Evolutionary conservation across 2,113 vertebrate species (phyloP).

Genomic region (Varanus komodoensis): DNA sequence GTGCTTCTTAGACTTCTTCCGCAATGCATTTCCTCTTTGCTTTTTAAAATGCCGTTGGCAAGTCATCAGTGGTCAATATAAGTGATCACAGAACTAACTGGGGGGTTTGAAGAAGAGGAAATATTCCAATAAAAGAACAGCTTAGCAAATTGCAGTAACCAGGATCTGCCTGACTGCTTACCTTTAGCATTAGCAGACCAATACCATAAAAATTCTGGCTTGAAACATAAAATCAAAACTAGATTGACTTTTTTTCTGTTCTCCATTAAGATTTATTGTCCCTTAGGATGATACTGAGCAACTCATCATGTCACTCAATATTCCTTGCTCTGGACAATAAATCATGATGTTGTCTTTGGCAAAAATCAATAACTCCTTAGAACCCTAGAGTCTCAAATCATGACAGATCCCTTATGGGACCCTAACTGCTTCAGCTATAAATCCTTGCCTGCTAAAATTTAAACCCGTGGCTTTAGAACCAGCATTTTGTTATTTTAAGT

Average conservation of each 20-base stretch:
- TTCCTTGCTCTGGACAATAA: conserved; percentile 73
- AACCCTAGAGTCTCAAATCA: conserved; percentile 39
- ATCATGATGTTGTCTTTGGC: conserved; percentile 70
- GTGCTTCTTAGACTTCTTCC: too few relatives aligned
- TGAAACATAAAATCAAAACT: conserved; percentile 19
- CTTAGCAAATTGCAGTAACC: background rate
- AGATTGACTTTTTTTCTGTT: conserved; percentile 7
- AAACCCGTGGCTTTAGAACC: background rate
- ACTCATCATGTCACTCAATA: conserved; percentile 43
- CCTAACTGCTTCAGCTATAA: conserved; percentile 42
- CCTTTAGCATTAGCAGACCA: background rate
- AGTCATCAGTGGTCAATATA: too few relatives aligned
- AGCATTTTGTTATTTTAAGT: background rate
- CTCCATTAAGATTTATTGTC: conserved; percentile 61
- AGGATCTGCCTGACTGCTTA: background rate
- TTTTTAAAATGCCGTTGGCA: too few relatives aligned
- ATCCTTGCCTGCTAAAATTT: conserved; percentile 16
- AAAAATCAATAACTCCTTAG: conserved; percentile 64
- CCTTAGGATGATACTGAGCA: conserved; percentile 64
- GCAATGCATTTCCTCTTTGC: too few relatives aligned
- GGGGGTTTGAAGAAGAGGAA: background rate
- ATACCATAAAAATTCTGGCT: background rate
- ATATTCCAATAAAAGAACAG: background rate
- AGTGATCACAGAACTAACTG: background rate
- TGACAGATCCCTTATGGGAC: conserved; percentile 33